Conservation (phyloP, 2,888 invertebrate genomes). For the Hetaerina titia region DNA sequence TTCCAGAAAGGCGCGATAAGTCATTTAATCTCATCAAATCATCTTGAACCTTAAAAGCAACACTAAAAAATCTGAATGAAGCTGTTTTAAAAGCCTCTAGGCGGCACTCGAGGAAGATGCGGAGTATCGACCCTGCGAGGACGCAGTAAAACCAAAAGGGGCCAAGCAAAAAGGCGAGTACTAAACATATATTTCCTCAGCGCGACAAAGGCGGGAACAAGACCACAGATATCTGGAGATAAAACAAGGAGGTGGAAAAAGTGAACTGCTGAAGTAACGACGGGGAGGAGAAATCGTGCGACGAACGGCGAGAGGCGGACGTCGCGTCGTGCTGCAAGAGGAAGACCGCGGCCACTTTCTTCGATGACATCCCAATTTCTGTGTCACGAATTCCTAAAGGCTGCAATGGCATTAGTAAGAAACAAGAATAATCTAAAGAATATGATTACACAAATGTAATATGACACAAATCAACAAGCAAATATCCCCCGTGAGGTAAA, state of each 20-base stretch:
- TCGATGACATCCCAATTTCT: too few relatives aligned
- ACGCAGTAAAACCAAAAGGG: neutral
- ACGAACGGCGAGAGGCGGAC: neutral
- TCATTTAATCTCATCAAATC: neutral
- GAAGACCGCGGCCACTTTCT: neutral
- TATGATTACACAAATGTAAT: too few relatives aligned
- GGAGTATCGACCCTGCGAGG: neutral
- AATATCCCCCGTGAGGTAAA: too few relatives aligned
- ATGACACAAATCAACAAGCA: too few relatives aligned
- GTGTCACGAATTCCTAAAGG: too few relatives aligned
- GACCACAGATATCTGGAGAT: neutral
- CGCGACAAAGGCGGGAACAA: neutral
- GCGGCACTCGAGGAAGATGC: neutral
- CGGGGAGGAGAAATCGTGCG: neutral
- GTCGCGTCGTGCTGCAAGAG: neutral
- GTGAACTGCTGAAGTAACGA: neutral
- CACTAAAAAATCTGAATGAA: neutral
- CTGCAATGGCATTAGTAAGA: too few relatives aligned
- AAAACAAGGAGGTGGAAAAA: neutral
- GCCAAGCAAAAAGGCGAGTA: neutral
- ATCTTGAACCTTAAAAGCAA: neutral
- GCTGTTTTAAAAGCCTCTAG: neutral
- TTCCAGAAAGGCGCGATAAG: neutral
- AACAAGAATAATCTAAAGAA: too few relatives aligned
- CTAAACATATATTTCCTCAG: neutral